Percentiles rank a stretch among this genome's conserved stretches.
These are phyloP conservation scores for Gila robusta DNA, from an alignment of 2,797 vertebrate genomes.

Conservation along the genomic window DNA sequence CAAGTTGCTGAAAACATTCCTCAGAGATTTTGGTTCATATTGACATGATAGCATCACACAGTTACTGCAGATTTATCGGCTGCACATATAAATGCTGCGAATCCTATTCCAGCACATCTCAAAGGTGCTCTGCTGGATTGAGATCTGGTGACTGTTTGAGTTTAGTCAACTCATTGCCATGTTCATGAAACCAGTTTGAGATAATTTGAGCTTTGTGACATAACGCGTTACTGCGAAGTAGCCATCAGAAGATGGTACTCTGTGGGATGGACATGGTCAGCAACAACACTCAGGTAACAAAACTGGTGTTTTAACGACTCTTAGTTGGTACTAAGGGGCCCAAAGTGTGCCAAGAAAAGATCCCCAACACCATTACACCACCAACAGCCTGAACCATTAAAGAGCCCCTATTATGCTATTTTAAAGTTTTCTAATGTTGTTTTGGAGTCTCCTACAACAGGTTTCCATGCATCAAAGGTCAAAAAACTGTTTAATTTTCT, in stretches of 20 bases:
- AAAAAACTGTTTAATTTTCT: too few relatives aligned
- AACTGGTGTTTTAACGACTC: not conserved
- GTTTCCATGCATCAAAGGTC: too few relatives aligned
- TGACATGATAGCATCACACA: not conserved
- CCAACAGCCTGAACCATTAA: not conserved
- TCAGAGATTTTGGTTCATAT: too few relatives aligned
- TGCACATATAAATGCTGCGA: not conserved
- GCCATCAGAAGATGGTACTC: not conserved
- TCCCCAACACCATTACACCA: not conserved
- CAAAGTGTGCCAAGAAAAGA: not conserved
- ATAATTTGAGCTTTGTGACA: not conserved
- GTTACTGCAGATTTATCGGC: not conserved
- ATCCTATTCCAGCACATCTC: not conserved
- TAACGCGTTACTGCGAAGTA: not conserved
- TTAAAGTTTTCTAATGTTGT: too few relatives aligned
- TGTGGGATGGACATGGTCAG: not conserved
- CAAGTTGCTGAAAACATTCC: not conserved
- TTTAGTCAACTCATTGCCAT: not conserved
- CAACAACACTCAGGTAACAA: not conserved
- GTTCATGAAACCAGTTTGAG: not conserved
- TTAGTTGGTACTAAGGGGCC: not conserved
- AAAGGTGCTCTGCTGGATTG: not conserved
- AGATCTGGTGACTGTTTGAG: not conserved
- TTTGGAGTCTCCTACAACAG: too few relatives aligned
- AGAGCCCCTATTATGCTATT: too few relatives aligned